These are phyloP conservation scores for Paramuricea clavata DNA, from an alignment of 92 coral and sea anemone genomes.

Conservation along the genomic window DNA sequence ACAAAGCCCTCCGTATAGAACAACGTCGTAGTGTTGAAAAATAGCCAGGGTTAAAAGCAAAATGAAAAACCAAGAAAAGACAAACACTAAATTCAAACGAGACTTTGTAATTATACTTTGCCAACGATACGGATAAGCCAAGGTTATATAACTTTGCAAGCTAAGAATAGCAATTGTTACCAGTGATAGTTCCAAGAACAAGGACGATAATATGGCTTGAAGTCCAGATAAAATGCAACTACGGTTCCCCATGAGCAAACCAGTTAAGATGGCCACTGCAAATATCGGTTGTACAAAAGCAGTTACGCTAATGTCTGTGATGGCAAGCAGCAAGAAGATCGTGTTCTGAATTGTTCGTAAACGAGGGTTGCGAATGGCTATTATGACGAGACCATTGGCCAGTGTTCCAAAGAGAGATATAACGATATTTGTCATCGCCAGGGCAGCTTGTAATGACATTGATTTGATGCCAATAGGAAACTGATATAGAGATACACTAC, in stretches of 20 bases:
- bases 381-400: not conserved
- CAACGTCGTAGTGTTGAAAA: not conserved
- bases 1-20: not conserved
- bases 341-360: not conserved
- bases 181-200: not conserved
- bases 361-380: not conserved
- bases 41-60: not conserved
- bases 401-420: not conserved
- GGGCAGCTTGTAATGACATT: not conserved
- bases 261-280: too few species aligned
- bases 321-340: slow-evolving; percentile 2
- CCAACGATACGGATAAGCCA: slow-evolving; percentile 1
- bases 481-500: too few species aligned
- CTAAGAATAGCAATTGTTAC: not conserved
- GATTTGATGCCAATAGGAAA: not conserved
- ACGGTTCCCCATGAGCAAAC: not conserved
- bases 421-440: not conserved
- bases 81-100: not conserved
- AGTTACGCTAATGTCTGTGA: not conserved
- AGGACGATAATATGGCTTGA: not conserved
- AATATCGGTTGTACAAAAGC: not conserved
- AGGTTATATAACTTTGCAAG: not conserved
- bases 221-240: not conserved
- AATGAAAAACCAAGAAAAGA: not conserved
- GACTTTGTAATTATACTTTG: not conserved